These are phyloP conservation scores for Lepidocyrtinus sp. DNA, from an alignment of 2,888 invertebrate species.

Conservation along the genomic window DNA sequence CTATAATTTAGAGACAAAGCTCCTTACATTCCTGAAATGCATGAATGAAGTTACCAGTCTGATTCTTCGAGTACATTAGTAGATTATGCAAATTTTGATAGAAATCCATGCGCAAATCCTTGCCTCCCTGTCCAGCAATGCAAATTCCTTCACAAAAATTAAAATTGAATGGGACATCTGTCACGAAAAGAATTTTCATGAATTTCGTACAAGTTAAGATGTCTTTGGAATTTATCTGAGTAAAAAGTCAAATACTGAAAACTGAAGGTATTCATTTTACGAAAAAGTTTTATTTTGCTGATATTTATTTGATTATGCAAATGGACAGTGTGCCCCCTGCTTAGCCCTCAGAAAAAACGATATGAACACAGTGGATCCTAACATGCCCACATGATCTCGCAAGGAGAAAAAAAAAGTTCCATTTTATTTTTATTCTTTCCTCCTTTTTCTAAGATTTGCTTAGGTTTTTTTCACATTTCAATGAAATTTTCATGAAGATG, in stretches of 20 bases:
- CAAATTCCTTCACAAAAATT: background rate
- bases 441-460: slow-evolving; percentile 14
- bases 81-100: background rate
- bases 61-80: too few relatives aligned
- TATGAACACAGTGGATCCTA: too few relatives aligned
- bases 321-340: slow-evolving; percentile 50
- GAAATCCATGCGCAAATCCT: background rate
- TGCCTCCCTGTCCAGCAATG: slow-evolving; percentile 3
- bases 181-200: slow-evolving; percentile 4
- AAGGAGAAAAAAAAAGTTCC: slow-evolving; percentile 35
- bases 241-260: background rate
- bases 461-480: slow-evolving; percentile 17
- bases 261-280: background rate
- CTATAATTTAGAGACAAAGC: too few relatives aligned
- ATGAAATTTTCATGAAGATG: slow-evolving; percentile 24
- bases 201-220: background rate
- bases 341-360: slow-evolving; percentile 29
- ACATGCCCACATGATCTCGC: too few relatives aligned
- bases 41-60: too few relatives aligned
- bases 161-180: slow-evolving; percentile 10
- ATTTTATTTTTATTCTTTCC: slow-evolving; percentile 19
- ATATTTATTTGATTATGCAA: slow-evolving; percentile 58
- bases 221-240: background rate
- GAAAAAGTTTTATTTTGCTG: background rate
- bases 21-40: too few relatives aligned